phyloP scores from a whole-genome alignment of 2,113 vertebrate species.

The Alligator sinensis region DNA sequence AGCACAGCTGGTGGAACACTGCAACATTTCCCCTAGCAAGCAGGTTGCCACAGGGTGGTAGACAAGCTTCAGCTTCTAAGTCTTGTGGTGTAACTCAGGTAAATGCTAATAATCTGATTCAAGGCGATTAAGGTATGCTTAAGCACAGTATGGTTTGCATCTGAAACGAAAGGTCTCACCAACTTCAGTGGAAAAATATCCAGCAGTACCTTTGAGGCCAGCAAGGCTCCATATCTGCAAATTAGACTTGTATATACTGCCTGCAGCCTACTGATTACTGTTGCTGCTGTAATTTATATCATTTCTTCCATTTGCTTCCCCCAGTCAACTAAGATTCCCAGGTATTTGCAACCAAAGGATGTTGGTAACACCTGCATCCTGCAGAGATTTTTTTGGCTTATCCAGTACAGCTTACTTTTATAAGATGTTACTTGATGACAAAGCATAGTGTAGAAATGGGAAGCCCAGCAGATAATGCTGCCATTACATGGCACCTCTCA shows the following conservation, averaged over 20 bases:
- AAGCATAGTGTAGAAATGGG: background rate
- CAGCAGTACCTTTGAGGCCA: background rate
- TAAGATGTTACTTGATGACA: background rate
- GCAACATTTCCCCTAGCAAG: background rate
- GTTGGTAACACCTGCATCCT: background rate
- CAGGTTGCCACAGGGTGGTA: background rate
- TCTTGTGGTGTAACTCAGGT: background rate
- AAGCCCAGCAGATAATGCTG: background rate
- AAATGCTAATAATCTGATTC: background rate
- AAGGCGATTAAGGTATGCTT: background rate
- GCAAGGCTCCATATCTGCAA: background rate
- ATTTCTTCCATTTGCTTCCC: background rate
- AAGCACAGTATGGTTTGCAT: background rate
- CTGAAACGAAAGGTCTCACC: background rate
- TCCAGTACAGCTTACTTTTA: background rate
- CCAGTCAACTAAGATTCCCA: fast-evolving
- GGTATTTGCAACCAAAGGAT: background rate
- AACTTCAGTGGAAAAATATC: background rate
- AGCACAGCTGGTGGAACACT: background rate
- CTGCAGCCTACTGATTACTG: background rate
- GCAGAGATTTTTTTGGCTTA: background rate
- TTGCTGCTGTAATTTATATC: background rate
- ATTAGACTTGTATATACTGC: background rate
- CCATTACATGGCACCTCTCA: background rate
- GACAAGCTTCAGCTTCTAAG: background rate